These are phyloP conservation scores for Nasonia oneida DNA, from an alignment of 2,888 invertebrate species.

Conservation along the genomic window DNA sequence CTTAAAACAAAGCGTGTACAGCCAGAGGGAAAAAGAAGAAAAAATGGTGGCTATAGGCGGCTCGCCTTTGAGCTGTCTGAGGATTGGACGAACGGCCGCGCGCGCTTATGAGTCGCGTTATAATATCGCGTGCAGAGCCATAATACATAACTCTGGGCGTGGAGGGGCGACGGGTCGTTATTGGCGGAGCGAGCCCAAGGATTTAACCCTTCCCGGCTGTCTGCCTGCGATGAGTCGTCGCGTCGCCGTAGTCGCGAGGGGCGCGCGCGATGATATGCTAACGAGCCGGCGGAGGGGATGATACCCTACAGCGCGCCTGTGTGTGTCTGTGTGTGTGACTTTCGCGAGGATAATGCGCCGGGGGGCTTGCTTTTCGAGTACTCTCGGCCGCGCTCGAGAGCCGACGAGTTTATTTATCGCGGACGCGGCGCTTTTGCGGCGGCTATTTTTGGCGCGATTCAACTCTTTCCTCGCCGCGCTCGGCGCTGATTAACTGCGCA, in stretches of 20 bases:
- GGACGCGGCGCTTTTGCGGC: neutral
- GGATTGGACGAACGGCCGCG: conserved; percentile 73
- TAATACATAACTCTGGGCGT: conserved; percentile 43
- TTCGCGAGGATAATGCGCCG: too few relatives aligned
- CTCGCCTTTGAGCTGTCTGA: conserved; percentile 75
- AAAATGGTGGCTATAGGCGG: conserved; percentile 71
- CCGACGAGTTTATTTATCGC: neutral
- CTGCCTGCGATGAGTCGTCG: conserved; percentile 28
- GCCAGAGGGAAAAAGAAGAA: conserved; percentile 64
- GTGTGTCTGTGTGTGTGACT: too few relatives aligned
- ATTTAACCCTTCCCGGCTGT: conserved; percentile 70
- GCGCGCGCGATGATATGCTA: conserved; percentile 74
- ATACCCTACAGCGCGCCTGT: neutral
- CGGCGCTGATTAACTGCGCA: neutral
- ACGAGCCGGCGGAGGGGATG: conserved; percentile 69
- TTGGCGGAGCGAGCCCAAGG: conserved; percentile 72
- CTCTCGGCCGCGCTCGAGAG: neutral
- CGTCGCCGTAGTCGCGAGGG: conserved; percentile 52
- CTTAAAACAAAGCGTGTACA: conserved; percentile 55
- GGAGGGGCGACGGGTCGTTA: conserved; percentile 67
- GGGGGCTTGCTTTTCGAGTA: neutral
- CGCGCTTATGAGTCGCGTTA: conserved; percentile 31
- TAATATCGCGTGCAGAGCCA: conserved; percentile 16
- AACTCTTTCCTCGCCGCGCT: too few relatives aligned
- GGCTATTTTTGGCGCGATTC: too few relatives aligned